Evolutionary conservation across 1,140 invertebrate species (phyloP), one percentile per base, ranked within the genome.

Genomic region (Heliconius congener): DNA sequence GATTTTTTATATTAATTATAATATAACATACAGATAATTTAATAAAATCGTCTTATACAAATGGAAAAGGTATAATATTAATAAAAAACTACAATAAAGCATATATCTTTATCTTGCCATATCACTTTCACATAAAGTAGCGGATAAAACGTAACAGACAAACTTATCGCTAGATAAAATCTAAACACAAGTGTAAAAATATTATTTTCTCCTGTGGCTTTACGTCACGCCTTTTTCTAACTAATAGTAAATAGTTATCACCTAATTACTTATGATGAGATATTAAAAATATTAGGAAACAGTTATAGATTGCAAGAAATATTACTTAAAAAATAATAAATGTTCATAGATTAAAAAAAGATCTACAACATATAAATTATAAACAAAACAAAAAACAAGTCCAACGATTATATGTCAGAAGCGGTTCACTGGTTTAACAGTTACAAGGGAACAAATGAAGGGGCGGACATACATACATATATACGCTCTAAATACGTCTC

Each of bases 191-290:
- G 75, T 76, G 60, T 30, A 76, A 42, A 76, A 71, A 71, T 77
- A 77, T 60, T 77, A 30, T 66, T 66, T 66, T 66, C 9, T 66
- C 30, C 9, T n/a, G 1, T 1, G 60, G 11, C 1, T 66, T 30
- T 1, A 66, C 60, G 60, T 66, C 60, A 66, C 23, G 4, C 5
- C 0, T 66, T 9, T 3, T 30, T 30, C 60, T 30, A 27, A 66
- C 23, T 66, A 30, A 66, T 66, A 46, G 8, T 23, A 30, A 46
- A 42, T 13, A 27, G 39, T 74, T 79, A 79, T 79, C 73, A 50
- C n/a, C 4, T 79, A 79, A 79, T 75, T 75, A 79, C n/a, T 37
- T 46, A n/a, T 37, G 37, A 39, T 72, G 11, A 72, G 19, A 72
- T 72, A 72, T 72, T 19, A n/a, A 39, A 8, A 19, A 72, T 39